These are phyloP conservation scores for Conistra vaccinii DNA, from an alignment of 2,888 invertebrate species.

Conservation along the genomic window DNA sequence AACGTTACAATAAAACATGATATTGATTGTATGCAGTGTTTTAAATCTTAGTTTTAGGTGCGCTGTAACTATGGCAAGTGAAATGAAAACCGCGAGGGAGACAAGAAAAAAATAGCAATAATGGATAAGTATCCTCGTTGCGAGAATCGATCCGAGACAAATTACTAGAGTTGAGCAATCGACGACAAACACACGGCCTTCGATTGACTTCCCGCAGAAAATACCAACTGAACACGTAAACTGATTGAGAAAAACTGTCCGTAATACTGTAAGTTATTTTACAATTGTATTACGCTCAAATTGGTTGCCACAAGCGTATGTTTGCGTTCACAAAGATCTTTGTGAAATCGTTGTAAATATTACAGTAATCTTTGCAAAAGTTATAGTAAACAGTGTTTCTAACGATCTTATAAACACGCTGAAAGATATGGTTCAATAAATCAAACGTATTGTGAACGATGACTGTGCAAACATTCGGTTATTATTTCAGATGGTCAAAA, in stretches of 20 bases:
- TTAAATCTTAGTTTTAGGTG: neutral
- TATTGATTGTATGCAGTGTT: neutral
- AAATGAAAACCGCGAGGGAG: conserved; percentile 4
- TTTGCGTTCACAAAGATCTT: conserved; percentile 40
- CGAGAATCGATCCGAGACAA: conserved; percentile 51
- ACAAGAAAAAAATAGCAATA: conserved; percentile 10
- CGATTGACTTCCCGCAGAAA: conserved; percentile 47
- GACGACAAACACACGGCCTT: conserved; percentile 60
- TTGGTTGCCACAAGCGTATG: conserved; percentile 13
- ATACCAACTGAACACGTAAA: conserved; percentile 52
- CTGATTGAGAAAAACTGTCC: conserved; percentile 55
- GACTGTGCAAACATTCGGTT: conserved; percentile 23
- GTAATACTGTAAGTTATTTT: conserved; percentile 11
- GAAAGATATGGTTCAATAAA: conserved; percentile 53
- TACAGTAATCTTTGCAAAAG: conserved; percentile 30
- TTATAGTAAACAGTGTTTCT: conserved; percentile 46
- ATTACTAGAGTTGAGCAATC: conserved; percentile 45
- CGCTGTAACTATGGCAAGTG: neutral
- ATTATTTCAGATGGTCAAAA: conserved; percentile 43
- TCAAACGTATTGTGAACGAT: conserved; percentile 40
- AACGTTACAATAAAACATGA: conserved; percentile 13
- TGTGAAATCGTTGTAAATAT: conserved; percentile 52
- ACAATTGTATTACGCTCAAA: conserved; percentile 25
- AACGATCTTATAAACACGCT: conserved; percentile 46
- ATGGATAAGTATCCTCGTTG: conserved; percentile 35